Percentiles rank a stretch among this genome's conserved stretches.
phyloP scores from a whole-genome alignment of 2,888 invertebrate species.

The Serripes groenlandicus region DNA sequence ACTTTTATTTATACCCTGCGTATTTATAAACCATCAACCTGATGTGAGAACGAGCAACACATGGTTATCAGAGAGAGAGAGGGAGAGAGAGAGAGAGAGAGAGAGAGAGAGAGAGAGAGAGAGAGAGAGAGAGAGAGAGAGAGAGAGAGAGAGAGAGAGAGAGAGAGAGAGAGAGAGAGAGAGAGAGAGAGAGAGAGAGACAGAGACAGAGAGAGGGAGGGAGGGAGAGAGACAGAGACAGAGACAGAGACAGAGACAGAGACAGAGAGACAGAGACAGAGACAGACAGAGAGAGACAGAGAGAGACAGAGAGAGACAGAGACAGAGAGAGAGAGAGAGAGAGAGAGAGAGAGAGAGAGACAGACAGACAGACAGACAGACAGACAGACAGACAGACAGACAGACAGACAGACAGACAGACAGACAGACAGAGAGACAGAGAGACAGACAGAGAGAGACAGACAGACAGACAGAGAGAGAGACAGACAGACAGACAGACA shows the following conservation, averaged over 20 bases:
- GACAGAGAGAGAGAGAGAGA: background rate
- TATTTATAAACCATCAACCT: no score
- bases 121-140: conserved; percentile 47
- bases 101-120: conserved; percentile 30
- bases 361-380: background rate
- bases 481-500: background rate
- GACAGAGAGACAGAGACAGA: background rate
- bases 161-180: conserved; percentile 42
- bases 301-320: conserved; percentile 7
- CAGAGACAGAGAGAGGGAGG: background rate
- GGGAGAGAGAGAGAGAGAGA: conserved; percentile 8
- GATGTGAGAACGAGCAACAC: no score
- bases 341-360: background rate
- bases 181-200: background rate
- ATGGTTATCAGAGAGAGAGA: conserved; percentile 7
- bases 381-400: background rate
- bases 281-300: conserved; percentile 5
- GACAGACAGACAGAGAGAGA: background rate
- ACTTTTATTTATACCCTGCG: no score
- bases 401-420: background rate
- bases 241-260: background rate
- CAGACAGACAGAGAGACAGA: background rate
- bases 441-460: background rate
- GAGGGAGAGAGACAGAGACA: background rate
- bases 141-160: conserved; percentile 43